Conservation (phyloP, 2,113 vertebrate species). For the Halcyon malimbica region DNA sequence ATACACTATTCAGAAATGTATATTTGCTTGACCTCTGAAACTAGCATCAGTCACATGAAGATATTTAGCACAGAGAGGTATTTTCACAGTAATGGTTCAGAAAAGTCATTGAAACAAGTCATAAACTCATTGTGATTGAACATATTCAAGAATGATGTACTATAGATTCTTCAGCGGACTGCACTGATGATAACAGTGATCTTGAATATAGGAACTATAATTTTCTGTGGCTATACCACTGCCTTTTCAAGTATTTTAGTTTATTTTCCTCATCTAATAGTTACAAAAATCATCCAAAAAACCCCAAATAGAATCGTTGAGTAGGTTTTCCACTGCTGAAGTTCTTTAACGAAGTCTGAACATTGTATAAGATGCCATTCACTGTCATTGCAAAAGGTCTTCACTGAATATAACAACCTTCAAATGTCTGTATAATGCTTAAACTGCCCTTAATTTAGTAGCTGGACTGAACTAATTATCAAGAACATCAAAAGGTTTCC, state of each 20-base stretch:
- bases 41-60: not conserved
- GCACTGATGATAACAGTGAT: not conserved
- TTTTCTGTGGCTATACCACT: not conserved
- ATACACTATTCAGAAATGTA: not conserved
- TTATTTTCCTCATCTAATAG: not conserved
- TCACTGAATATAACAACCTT: slow-evolving; percentile 46
- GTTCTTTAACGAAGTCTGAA: not conserved
- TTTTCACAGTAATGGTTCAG: not conserved
- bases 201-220: not conserved
- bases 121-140: not conserved
- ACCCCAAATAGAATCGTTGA: not conserved
- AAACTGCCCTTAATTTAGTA: slow-evolving; percentile 51
- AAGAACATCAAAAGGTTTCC: slow-evolving; percentile 79
- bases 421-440: slow-evolving; percentile 47
- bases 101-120: not conserved
- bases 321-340: not conserved
- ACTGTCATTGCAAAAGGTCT: slow-evolving; percentile 1
- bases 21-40: not conserved
- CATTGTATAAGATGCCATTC: not conserved
- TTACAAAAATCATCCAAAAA: not conserved
- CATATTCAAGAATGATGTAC: not conserved
- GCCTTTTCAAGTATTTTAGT: not conserved
- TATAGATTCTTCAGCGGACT: not conserved
- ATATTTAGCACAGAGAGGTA: not conserved
- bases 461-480: slow-evolving; percentile 79